Percentiles rank a stretch among this genome's conserved stretches.
These are phyloP conservation scores for Emmelina monodactyla DNA, from an alignment of 2,888 invertebrate species.

Conservation along the genomic window DNA sequence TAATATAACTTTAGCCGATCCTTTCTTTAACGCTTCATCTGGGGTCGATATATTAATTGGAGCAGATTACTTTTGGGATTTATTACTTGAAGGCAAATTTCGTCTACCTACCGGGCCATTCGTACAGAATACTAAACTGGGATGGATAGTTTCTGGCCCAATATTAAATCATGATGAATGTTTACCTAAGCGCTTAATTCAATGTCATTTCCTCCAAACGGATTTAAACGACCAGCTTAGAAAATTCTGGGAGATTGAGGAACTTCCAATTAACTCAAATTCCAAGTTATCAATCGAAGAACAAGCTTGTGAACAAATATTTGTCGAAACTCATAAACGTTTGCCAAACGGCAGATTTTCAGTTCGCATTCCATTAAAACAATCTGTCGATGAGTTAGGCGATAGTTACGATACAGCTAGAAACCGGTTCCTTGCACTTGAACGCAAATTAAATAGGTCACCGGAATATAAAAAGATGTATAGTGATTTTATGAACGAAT, in stretches of 20 bases:
- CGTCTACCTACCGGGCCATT: conserved; percentile 7
- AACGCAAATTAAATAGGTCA: not conserved
- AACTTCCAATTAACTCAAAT: not conserved
- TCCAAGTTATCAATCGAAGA: not conserved
- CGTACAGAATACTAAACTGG: conserved; percentile 7
- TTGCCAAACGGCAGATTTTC: conserved; percentile 1
- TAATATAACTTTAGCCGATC: conserved; percentile 1
- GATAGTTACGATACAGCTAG: conserved; percentile 1
- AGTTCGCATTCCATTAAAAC: conserved; percentile 1
- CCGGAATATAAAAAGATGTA: no score
- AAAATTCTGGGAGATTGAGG: conserved; percentile 1
- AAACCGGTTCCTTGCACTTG: conserved; percentile 1
- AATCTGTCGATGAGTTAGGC: not conserved
- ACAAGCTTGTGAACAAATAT: not conserved
- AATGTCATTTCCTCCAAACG: not conserved
- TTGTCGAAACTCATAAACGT: conserved; percentile 1
- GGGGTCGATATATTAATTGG: not conserved
- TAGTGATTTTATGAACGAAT: no score
- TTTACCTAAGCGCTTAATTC: not conserved
- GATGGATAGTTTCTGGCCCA: conserved; percentile 1
- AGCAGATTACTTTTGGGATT: conserved; percentile 14
- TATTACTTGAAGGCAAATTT: conserved; percentile 8
- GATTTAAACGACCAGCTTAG: not conserved
- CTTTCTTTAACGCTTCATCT: not conserved
- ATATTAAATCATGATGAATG: not conserved